Conservation (phyloP, 2,113 vertebrate genomes). For the Cardinalis cardinalis region DNA sequence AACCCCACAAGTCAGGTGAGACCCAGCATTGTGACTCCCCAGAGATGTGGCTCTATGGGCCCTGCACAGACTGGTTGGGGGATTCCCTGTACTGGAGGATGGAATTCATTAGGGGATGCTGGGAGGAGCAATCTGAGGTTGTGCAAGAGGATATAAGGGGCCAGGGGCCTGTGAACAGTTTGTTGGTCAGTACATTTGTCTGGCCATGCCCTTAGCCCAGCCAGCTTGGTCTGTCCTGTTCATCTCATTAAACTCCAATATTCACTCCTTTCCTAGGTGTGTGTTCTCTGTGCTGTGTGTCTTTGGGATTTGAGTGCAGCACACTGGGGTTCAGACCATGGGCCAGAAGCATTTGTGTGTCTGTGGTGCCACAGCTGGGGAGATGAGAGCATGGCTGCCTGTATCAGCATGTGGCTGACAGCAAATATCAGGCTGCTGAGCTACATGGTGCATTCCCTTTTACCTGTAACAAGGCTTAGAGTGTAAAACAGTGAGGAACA, state of each 20-base stretch:
- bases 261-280: neutral
- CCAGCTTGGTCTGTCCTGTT: neutral
- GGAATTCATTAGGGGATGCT: neutral
- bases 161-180: neutral
- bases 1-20: fast-evolving
- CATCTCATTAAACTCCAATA: neutral
- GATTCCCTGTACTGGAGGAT: neutral
- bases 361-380: neutral
- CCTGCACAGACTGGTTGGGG: neutral
- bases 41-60: neutral
- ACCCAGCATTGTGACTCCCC: fast-evolving
- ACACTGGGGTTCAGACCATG: neutral
- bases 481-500: neutral
- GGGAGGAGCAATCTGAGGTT: neutral
- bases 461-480: neutral
- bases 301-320: neutral
- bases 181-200: fast-evolving
- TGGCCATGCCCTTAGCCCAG: neutral
- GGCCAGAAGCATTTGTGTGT: neutral
- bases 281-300: fast-evolving
- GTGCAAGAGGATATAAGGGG: neutral
- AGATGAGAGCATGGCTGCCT: fast-evolving
- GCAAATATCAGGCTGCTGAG: neutral
- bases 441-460: neutral
- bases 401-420: neutral